Percentiles rank a stretch among this genome's conserved stretches.
phyloP scores from a whole-genome alignment of 92 coral and sea anemone species.

The Palythoa heliodiscus region DNA sequence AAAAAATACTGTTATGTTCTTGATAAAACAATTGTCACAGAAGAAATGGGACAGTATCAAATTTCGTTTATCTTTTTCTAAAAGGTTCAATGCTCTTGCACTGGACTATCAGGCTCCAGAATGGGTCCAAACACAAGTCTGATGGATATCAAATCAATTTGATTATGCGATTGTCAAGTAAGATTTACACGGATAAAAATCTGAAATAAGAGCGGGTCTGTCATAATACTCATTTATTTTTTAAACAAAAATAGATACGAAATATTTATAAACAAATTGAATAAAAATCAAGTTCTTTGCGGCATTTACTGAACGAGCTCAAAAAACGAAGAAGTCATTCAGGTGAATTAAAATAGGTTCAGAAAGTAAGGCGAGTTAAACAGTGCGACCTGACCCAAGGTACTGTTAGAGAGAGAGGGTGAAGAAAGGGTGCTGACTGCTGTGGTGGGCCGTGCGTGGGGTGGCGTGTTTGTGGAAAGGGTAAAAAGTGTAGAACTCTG shows the following conservation, averaged over 20 bases:
- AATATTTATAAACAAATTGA: background rate
- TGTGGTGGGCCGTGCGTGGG: too few relatives aligned
- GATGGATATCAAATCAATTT: conserved; percentile 25
- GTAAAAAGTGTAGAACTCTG: too few relatives aligned
- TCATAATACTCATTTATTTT: too few relatives aligned
- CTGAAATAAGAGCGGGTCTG: background rate
- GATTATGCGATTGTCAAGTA: conserved; percentile 36
- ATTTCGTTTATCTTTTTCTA: background rate
- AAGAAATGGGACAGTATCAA: background rate
- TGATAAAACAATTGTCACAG: background rate
- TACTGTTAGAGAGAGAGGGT: too few relatives aligned
- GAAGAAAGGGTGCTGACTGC: too few relatives aligned
- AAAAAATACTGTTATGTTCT: background rate
- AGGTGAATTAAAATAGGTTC: too few relatives aligned
- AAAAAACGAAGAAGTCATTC: too few relatives aligned
- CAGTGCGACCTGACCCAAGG: too few relatives aligned
- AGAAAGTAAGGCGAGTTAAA: too few relatives aligned
- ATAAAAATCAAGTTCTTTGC: too few relatives aligned
- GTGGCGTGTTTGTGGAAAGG: too few relatives aligned
- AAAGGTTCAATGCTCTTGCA: background rate
- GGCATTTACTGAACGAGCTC: too few relatives aligned
- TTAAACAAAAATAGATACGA: background rate
- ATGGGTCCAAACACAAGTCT: background rate
- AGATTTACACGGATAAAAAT: conserved; percentile 6
- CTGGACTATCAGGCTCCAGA: background rate